Evolutionary conservation across 1,140 invertebrate genomes (phyloP).

Genomic region (Drosophila chauvacae): DNA sequence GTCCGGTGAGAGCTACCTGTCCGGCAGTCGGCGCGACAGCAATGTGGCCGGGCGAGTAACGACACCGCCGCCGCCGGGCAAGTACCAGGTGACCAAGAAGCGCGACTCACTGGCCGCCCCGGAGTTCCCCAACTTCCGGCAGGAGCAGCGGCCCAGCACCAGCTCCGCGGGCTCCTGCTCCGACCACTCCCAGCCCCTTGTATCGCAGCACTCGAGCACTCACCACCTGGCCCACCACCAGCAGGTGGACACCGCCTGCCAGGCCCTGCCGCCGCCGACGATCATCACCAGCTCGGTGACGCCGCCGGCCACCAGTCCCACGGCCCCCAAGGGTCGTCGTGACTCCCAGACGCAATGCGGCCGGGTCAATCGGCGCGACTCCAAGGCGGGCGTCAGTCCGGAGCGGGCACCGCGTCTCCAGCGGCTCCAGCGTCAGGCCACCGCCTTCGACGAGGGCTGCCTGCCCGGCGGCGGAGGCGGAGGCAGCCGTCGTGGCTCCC

Average conservation of each 20-base stretch:
- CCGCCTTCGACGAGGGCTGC: slow-evolving; percentile 93
- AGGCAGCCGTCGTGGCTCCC: slow-evolving; percentile 89
- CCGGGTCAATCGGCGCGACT: slow-evolving; percentile 88
- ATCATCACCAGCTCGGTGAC: slow-evolving; percentile 93
- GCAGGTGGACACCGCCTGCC: slow-evolving; percentile 86
- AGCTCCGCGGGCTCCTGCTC: slow-evolving; percentile 90
- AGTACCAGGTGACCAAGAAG: slow-evolving; percentile 88
- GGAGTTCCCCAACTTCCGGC: slow-evolving; percentile 85
- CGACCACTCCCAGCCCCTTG: slow-evolving; percentile 64
- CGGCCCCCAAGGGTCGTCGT: slow-evolving; percentile 87
- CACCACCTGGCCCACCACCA: slow-evolving; percentile 59
- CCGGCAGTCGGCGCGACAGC: slow-evolving; percentile 88
- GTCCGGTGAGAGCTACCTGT: slow-evolving; percentile 87
- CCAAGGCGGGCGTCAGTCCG: slow-evolving; percentile 87
- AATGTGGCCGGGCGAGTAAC: slow-evolving; percentile 84
- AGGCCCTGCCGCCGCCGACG: slow-evolving; percentile 90
- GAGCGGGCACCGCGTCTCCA: slow-evolving; percentile 89
- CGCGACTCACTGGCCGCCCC: slow-evolving; percentile 87
- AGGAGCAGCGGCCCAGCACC: slow-evolving; percentile 91
- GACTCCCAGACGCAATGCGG: slow-evolving; percentile 94
- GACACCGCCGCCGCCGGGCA: slow-evolving; percentile 86
- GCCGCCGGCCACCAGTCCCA: slow-evolving; percentile 90
- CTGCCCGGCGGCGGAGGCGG: slow-evolving; percentile 89
- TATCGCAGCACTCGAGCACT: slow-evolving; percentile 81
- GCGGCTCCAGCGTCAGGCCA: slow-evolving; percentile 92